A percentile compares a stretch with the other conserved stretches of the same genome.
Evolutionary conservation across 2,888 invertebrate genomes (phyloP).

Genomic region (Tetranychus piercei): DNA sequence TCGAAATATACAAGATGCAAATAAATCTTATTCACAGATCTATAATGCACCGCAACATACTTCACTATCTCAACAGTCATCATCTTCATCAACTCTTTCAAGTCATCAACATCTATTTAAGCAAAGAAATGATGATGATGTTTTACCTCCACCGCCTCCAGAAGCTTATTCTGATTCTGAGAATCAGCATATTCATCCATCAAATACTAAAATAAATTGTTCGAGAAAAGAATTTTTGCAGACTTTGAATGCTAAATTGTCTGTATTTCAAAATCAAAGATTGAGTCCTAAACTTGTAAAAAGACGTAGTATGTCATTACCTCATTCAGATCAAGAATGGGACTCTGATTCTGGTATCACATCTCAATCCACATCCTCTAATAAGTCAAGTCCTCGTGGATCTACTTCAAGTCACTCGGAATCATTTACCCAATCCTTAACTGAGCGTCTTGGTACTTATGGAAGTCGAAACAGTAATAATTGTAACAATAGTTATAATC

Average conservation of each 20-base stretch:
- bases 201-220: slow-evolving; percentile 19
- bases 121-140: slow-evolving; percentile 11
- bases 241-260: slow-evolving; percentile 48
- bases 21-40: background rate
- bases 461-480: background rate
- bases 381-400: background rate
- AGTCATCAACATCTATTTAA: background rate
- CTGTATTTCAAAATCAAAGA: slow-evolving; percentile 29
- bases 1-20: too few relatives aligned
- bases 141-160: slow-evolving; percentile 40
- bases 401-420: slow-evolving; percentile 6
- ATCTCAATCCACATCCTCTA: background rate
- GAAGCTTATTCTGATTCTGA: slow-evolving; percentile 20
- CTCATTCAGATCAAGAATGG: slow-evolving; percentile 17
- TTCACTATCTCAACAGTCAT: background rate
- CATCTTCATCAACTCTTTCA: background rate
- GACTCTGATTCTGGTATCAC: slow-evolving; percentile 16
- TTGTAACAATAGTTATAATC: too few relatives aligned
- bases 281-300: slow-evolving; percentile 17
- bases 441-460: background rate
- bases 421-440: background rate
- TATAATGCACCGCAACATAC: background rate
- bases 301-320: slow-evolving; percentile 17
- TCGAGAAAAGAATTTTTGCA: slow-evolving; percentile 20
- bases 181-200: background rate